Conservation (phyloP, 2,113 vertebrate genomes). For the Cacatua alba region DNA sequence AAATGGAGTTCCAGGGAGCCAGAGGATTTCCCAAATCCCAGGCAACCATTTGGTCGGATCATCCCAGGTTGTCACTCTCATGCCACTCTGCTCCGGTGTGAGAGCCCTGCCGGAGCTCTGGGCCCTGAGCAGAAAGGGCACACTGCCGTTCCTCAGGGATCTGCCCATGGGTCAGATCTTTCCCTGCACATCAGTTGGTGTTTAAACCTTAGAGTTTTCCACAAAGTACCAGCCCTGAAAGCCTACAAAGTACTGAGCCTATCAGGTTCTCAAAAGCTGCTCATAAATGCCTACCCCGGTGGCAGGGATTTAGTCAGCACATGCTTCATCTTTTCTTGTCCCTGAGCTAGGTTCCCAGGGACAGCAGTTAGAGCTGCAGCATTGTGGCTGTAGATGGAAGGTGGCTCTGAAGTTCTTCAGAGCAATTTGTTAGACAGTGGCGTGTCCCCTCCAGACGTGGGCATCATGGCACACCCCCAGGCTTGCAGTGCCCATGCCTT, state of each 20-base stretch:
- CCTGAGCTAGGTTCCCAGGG: neutral
- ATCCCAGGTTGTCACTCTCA: neutral
- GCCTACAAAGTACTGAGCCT: neutral
- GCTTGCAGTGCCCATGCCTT: neutral
- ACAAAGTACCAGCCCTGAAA: neutral
- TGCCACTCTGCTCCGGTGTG: neutral
- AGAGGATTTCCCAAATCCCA: neutral
- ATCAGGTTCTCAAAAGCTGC: neutral
- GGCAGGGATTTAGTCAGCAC: neutral
- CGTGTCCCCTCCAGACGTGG: neutral
- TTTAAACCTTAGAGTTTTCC: neutral
- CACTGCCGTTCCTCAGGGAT: fast-evolving
- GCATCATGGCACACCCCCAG: neutral
- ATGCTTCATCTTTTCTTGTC: neutral
- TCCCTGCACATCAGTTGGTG: neutral
- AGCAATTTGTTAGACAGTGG: neutral
- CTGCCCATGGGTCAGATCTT: neutral
- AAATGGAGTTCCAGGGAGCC: neutral
- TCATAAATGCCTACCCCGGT: neutral
- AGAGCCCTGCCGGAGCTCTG: neutral
- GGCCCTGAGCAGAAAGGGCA: neutral
- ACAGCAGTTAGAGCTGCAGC: neutral
- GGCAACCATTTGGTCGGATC: neutral
- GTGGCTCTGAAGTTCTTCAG: neutral
- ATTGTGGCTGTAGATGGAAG: neutral